Evolutionary conservation across 2,113 vertebrate species (phyloP), one percentile per base, ranked within the genome.

Genomic region (Odocoileus virginianus): DNA sequence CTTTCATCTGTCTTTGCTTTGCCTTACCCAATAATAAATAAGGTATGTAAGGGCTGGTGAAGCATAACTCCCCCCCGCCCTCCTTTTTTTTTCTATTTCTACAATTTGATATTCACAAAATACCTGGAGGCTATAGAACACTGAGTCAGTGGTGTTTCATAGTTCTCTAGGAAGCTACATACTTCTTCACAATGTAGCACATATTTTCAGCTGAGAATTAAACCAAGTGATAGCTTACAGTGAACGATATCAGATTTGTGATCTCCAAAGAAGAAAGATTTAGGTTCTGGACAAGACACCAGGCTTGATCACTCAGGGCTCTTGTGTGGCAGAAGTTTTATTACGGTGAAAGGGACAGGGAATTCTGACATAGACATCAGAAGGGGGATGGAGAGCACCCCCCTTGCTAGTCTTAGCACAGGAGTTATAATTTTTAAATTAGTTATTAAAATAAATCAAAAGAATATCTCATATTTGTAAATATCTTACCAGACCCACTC

Each of bases 1-100:
- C 8, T 94, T 94, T 95, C 64, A 83, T 57, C 54, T 91, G 61
- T 86, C 47, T 33, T 93, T 79, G 25, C 50, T 52, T 96, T 67
- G 21, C 14, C 33, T 57, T 83, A 28, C 43, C 36, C 50, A 30
- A 9, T 94, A 67, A 87, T 78, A 64, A 79, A 36, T 67, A 50
- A 91, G 25, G 17, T 47, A 52, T n/a, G 13, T 6, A 91, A 90
- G n/a, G 14, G 11, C 12, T 33, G 7, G 4, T 23, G 21, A 71
- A n/a, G 9, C 14, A 74, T 2, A 64, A 7, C 6, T 82, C 4
- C 1, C 36, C 11, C 17, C 17, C 17, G 2, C 14, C 16, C 14
- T 61, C 45, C 45, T 45, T 45, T 54, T 54, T 54, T 54, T 17
- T 16, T 91, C 43, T 90, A 40, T 27, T 60, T 95, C 36, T 58